phyloP scores from a whole-genome alignment of 2,888 invertebrate species.

The Elgonia sp. region DNA sequence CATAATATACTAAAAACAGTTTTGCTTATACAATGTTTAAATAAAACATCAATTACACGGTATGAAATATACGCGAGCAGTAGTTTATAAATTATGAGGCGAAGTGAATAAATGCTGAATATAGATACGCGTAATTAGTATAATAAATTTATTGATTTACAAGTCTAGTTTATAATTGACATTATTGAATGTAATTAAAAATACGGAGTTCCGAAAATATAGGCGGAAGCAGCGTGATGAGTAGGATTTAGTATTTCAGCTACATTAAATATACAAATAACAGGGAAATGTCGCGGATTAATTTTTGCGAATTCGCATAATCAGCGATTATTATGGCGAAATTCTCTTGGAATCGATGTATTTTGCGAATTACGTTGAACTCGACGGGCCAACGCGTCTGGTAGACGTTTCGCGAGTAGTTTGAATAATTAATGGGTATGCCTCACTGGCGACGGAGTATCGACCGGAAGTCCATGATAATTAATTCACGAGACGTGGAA shows the following conservation, averaged over 20 bases:
- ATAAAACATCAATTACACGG: slow-evolving; percentile 1
- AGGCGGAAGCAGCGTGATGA: not conserved
- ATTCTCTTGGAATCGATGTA: slow-evolving; percentile 69
- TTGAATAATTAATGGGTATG: slow-evolving; percentile 82
- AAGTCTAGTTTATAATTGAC: slow-evolving; percentile 16
- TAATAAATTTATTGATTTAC: slow-evolving; percentile 18
- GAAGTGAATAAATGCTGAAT: slow-evolving; percentile 16
- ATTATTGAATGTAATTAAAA: slow-evolving; percentile 10
- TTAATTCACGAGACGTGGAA: slow-evolving; percentile 84
- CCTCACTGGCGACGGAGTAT: slow-evolving; percentile 82
- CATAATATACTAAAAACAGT: no score
- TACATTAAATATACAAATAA: slow-evolving; percentile 6
- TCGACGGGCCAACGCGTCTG: slow-evolving; percentile 73
- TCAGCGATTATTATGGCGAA: slow-evolving; percentile 50
- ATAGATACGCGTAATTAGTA: slow-evolving; percentile 12
- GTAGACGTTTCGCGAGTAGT: slow-evolving; percentile 77
- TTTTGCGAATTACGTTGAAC: slow-evolving; percentile 69
- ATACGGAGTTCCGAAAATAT: slow-evolving; percentile 1
- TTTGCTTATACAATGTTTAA: not conserved
- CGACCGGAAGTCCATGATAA: slow-evolving; percentile 84
- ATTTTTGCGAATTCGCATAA: slow-evolving; percentile 55
- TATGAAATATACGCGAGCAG: not conserved
- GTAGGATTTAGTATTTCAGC: not conserved
- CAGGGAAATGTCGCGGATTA: slow-evolving; percentile 23
- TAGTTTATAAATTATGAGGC: slow-evolving; percentile 21